A percentile compares a stretch with the other conserved stretches of the same genome.
phyloP scores from a whole-genome alignment of 2,888 invertebrate species.

The Eucera pruinosa region DNA sequence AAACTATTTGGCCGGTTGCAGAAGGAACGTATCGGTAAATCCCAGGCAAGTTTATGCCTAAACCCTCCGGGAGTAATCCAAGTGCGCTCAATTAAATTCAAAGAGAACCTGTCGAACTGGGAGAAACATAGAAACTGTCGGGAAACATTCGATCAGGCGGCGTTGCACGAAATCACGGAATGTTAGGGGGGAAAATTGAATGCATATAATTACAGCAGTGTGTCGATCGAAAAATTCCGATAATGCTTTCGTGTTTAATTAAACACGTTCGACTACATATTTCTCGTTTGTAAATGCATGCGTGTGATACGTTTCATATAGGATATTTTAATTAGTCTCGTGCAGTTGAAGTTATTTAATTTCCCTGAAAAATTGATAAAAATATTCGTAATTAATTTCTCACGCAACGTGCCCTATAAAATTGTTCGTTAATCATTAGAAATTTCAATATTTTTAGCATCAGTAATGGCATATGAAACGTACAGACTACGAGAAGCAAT shows the following conservation, averaged over 20 bases:
- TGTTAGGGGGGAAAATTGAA: neutral
- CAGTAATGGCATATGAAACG: neutral
- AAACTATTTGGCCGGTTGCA: constrained; percentile 27
- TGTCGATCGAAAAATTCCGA: constrained; percentile 8
- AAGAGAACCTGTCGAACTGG: constrained; percentile 28
- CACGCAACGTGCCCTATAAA: no score
- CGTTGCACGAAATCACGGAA: constrained; percentile 14
- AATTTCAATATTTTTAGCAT: neutral
- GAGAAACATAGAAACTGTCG: constrained; percentile 27
- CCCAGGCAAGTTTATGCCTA: constrained; percentile 41
- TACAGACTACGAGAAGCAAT: neutral
- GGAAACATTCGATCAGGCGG: constrained; percentile 14
- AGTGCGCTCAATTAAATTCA: constrained; percentile 44
- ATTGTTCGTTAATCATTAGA: neutral
- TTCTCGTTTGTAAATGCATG: neutral
- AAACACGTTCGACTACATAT: neutral
- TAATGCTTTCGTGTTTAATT: neutral
- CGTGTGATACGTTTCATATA: neutral
- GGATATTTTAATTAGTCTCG: neutral
- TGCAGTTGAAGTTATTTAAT: neutral
- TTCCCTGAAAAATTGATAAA: neutral
- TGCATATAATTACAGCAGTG: constrained; percentile 15
- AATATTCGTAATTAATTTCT: neutral
- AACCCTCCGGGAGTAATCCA: constrained; percentile 24
- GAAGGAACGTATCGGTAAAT: constrained; percentile 46